Evolutionary conservation across 2,888 invertebrate species (phyloP).

Genomic region (Microplitis deprimator): DNA sequence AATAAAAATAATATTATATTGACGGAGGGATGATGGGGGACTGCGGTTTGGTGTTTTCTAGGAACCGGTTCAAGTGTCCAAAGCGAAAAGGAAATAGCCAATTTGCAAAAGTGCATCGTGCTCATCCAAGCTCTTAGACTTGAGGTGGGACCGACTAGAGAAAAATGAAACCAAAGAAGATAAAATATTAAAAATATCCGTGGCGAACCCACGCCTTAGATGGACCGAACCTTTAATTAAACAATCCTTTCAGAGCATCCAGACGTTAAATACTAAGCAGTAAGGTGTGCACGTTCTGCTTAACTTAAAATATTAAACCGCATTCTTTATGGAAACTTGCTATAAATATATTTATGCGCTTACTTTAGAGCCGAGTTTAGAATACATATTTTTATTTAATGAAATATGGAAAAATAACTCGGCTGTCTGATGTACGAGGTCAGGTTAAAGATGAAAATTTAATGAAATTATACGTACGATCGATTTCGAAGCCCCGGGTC

Average conservation of each 20-base stretch:
- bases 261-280: neutral
- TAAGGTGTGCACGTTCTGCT: too few relatives aligned
- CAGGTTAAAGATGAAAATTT: conserved; percentile 54
- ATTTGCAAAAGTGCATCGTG: conserved; percentile 59
- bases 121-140: neutral
- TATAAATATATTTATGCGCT: neutral
- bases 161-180: neutral
- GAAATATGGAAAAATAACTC: conserved; percentile 3
- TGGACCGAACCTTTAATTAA: conserved; percentile 55
- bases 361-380: neutral
- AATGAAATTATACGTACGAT: conserved; percentile 54
- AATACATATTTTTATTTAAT: neutral
- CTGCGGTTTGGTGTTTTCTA: neutral
- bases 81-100: conserved; percentile 47
- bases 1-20: neutral
- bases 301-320: neutral
- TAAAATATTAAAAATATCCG: conserved; percentile 9
- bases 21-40: neutral
- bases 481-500: conserved; percentile 49
- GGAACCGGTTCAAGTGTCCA: conserved; percentile 18
- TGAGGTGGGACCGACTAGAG: conserved; percentile 22
- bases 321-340: neutral
- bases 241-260: conserved; percentile 54
- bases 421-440: conserved; percentile 42
- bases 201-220: conserved; percentile 29